A percentile compares a stretch with the other conserved stretches of the same genome.
Evolutionary conservation across 2,113 vertebrate genomes (phyloP).

Genomic region (Dolichallabes microphthalmus): DNA sequence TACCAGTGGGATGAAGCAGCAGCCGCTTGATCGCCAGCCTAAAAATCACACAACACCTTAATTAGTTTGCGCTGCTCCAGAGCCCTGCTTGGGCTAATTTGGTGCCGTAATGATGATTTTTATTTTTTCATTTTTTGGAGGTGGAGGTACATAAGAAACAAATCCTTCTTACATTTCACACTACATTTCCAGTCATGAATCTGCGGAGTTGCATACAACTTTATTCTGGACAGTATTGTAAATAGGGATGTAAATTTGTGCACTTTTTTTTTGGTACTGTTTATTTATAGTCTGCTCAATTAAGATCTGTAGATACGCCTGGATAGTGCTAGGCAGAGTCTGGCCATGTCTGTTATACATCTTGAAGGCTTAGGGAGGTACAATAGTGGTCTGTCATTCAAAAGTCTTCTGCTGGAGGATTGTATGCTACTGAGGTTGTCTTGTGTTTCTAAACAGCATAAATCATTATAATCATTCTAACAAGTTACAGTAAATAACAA

Average conservation of each 20-base stretch:
- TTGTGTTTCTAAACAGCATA: neutral
- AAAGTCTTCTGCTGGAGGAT: constrained; percentile 16
- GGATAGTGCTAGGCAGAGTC: constrained; percentile 32
- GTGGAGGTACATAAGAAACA: constrained; percentile 18
- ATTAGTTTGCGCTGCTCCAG: constrained; percentile 64
- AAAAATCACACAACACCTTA: constrained; percentile 74
- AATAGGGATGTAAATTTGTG: constrained; percentile 7
- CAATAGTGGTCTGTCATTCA: constrained; percentile 31
- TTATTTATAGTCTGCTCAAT: constrained; percentile 44
- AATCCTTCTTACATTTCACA: constrained; percentile 1
- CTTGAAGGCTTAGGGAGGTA: constrained; percentile 35
- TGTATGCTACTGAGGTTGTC: constrained; percentile 4
- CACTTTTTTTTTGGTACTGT: constrained; percentile 7
- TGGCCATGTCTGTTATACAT: constrained; percentile 34
- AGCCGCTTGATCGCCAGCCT: constrained; percentile 74
- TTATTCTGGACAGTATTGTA: neutral
- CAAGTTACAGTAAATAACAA: neutral
- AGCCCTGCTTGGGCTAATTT: constrained; percentile 47
- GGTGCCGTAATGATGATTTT: constrained; percentile 21
- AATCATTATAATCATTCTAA: neutral
- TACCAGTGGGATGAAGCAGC: constrained; percentile 74
- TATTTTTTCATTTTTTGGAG: neutral
- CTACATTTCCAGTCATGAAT: neutral
- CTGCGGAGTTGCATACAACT: neutral
- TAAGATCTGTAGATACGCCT: constrained; percentile 45